Conservation (phyloP, 2,113 vertebrate species). For the Poecile atricapillus region DNA sequence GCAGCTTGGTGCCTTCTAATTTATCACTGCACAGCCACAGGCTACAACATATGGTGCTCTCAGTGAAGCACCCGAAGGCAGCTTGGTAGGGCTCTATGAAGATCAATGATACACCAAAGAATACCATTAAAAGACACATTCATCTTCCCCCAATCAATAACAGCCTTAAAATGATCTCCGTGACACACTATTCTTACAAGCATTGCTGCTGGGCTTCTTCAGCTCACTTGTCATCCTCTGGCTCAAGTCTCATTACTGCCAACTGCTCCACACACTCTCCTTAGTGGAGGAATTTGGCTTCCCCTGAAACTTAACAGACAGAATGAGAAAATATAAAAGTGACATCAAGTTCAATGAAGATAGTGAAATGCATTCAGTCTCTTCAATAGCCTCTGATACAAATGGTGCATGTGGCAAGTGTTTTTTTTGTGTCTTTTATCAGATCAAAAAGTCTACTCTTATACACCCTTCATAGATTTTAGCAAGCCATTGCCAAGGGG, state of each 20-base stretch:
- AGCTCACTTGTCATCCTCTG: slow-evolving; percentile 33
- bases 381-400: background rate
- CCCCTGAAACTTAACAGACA: slow-evolving; percentile 5
- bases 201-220: slow-evolving; percentile 3
- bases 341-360: background rate
- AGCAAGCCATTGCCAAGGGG: background rate
- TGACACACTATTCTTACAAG: slow-evolving; percentile 42
- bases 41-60: background rate
- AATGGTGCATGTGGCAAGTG: background rate
- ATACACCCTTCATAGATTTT: background rate
- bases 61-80: slow-evolving; percentile 36
- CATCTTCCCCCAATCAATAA: slow-evolving; percentile 72
- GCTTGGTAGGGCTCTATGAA: slow-evolving; percentile 54
- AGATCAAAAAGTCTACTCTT: background rate
- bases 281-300: slow-evolving; percentile 1
- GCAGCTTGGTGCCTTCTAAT: background rate
- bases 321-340: background rate
- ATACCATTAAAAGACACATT: slow-evolving; percentile 67
- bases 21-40: slow-evolving; percentile 27
- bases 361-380: background rate
- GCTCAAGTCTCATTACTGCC: slow-evolving; percentile 22
- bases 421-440: background rate
- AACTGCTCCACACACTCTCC: background rate
- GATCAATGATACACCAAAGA: slow-evolving; percentile 68
- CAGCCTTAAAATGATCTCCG: slow-evolving; percentile 48